A percentile compares a stretch with the other conserved stretches of the same genome.
Evolutionary conservation across 2,888 invertebrate genomes (phyloP).

Genomic region (Timandra comae): DNA sequence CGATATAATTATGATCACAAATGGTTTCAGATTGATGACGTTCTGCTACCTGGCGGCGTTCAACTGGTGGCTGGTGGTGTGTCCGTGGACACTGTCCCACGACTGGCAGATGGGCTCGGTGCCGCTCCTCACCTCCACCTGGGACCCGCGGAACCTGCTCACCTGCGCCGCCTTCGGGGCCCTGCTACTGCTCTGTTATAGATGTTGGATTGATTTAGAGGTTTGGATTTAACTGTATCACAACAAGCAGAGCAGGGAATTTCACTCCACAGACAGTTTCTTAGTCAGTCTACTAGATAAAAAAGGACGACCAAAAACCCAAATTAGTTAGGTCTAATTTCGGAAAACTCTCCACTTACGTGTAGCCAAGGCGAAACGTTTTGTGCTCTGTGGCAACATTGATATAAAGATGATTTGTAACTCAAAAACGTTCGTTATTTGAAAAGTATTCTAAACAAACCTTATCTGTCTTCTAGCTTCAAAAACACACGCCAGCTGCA

Average conservation of each 20-base stretch:
- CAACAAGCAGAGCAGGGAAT: no score
- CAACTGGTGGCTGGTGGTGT: slow-evolving; percentile 90
- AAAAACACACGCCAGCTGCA: slow-evolving; percentile 81
- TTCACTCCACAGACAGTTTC: no score
- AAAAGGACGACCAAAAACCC: no score
- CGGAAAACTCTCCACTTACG: no score
- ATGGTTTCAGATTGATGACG: slow-evolving; percentile 82
- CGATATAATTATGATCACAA: background rate
- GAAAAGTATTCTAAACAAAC: no score
- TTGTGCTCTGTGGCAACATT: no score
- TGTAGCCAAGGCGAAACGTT: no score
- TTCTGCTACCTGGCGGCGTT: slow-evolving; percentile 89
- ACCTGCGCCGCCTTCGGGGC: slow-evolving; percentile 82
- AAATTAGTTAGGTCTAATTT: no score
- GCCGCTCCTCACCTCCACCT: slow-evolving; percentile 80
- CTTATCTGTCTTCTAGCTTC: slow-evolving; percentile 58
- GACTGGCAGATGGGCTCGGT: slow-evolving; percentile 95
- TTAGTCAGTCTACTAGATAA: no score
- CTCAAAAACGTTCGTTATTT: no score
- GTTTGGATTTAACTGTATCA: slow-evolving; percentile 58
- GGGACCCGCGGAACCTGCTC: slow-evolving; percentile 85
- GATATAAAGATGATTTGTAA: no score
- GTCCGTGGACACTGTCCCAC: slow-evolving; percentile 86
- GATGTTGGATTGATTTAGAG: slow-evolving; percentile 81
- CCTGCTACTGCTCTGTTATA: slow-evolving; percentile 77